Base-by-base conservation (phyloP, 1,140 invertebrate species). In the Phthorimaea operculella region DNA sequence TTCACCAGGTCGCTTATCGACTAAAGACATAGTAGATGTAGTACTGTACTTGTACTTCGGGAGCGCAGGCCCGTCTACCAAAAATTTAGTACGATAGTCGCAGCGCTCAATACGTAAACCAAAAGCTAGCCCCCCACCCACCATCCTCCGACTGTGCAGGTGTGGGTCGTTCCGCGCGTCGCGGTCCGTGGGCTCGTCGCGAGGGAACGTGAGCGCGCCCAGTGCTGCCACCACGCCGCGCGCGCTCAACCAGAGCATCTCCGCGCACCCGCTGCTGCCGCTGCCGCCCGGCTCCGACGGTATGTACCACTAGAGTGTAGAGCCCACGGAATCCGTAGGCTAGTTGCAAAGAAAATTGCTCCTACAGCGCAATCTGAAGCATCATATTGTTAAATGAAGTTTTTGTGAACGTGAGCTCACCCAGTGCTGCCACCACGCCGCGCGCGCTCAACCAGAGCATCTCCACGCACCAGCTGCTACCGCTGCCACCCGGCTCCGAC, bases 391-490 rank as follows among this genome's bases (percentile, higher is more conserved):
- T n/a, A n/a, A n/a, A n/a, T n/a, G n/a, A n/a, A n/a, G n/a, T n/a
- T n/a, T n/a, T n/a, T n/a, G n/a, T n/a, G 65, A 74, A 68, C 72
- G 78, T 86, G 86, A 50, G 14, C 56, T 36, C 64, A 57, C 54
- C 67, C 53, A 87, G 88, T 82, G 54, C 33, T 36, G 18, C 49
- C 48, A 14, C 49, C 48, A 33, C 55, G 42, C 88, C 88, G 74
- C 89, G 88, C 87, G 85, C 89, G 81, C 88, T 91, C 87, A 90
- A 90, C 88, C 89, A 90, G 87, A 92, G 90, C 89, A 90, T 93
- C 87, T 93, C 92, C 87, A 92, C 92, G 85, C 92, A 93, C 88
- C 92, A 92, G 87, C 90, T 93, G 87, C 90, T 93, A 87, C 92
- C 92, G 87, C 90, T 93, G 79, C 85, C 85, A 72, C 85, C 85